Evolutionary conservation across 2,113 vertebrate genomes (phyloP), one percentile per base, ranked within the genome.

Genomic region (Hipposideros armiger): DNA sequence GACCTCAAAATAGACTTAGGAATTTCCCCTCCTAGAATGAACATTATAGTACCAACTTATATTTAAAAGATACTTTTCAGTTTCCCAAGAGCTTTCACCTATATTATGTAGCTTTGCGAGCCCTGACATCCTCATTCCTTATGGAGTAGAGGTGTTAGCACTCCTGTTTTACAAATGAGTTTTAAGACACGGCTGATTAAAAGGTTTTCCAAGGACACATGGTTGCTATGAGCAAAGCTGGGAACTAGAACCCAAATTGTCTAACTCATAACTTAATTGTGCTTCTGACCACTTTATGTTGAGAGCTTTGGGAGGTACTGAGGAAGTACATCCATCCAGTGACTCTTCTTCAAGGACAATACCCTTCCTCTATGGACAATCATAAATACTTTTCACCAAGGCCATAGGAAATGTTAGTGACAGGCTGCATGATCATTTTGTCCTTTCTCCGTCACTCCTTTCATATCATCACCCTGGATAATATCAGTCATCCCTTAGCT

Each of bases 1-100:
- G 89, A 72, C 56, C 96, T 94, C 67, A 90, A 96, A 98, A 97
- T 97, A 97, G 95, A 69, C 58, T 72, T 90, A 89, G 95, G 95
- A 96, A 97, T 95, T 96, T 90, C 95, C 95, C 81, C 62, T 80
- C 17, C 13, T 50, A 26, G 11, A 87, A 40, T 86, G 86, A 94
- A 58, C 50, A 56, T 50, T 67, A 13, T 73, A 56, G 77, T 32
- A 24, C 9, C 45, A 86, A 73, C 52, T 91, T 69, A 16, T 30
- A n/a, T 50, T 82, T 82, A 2, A 64, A 89, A 81, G 54, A 19
- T 1, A 7, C 1, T 47, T 83, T 40, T 70, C 10, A 30, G 13
- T 22, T 87, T 64, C 56, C n/a, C 47, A 50, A 87, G 14, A 26
- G 11, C 32, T 94, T 62, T 86, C 15, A 26, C 19, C 13, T 47